Evolutionary conservation across 2,888 invertebrate genomes (phyloP), one percentile per base, ranked within the genome.

Genomic region (Lepidocyrtinus sp.): DNA sequence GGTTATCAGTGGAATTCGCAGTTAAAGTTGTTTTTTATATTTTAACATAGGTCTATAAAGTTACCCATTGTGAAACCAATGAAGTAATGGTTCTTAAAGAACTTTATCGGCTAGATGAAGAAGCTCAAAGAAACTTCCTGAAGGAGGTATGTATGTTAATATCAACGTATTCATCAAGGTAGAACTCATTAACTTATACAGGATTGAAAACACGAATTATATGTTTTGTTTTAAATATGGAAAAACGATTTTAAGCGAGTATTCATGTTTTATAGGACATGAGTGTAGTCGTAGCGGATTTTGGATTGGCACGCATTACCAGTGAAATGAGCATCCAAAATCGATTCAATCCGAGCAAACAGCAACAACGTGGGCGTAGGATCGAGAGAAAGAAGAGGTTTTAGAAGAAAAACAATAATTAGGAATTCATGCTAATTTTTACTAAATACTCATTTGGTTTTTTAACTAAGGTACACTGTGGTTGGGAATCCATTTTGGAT

Each of bases 401-500:
- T 55, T 55, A n/a, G n/a, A 55, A 65, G 45, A 26, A 45, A n/a
- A 21, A 46, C 15, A 21, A 24, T 65, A n/a, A 59, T 12, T 26
- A 21, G 17, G 15, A 75, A 36, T 22, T 65, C 17, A 61, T n/a
- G n/a, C n/a, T n/a, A n/a, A n/a, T n/a, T n/a, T n/a, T 55, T 61
- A 12, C n/a, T 25, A 26, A 2, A 55, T 25, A 45, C 61, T 61
- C 26, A 71, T 17, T 3, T 61, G 59, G 70, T 55, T n/a, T n/a
- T n/a, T n/a, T n/a, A n/a, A n/a, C n/a, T 46, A 88, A 91, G 97
- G 15, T 97, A 97, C 89, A 98, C 97, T 0, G 97, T 98, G 26
- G 98, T 98, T 0, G 98, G 98, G 0, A 97, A 96, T 91, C 97
- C 98, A 0, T 98, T 97, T 89, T 98, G 97, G 97, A 98, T 98